A percentile compares a stretch with the other conserved stretches of the same genome.
phyloP scores from a whole-genome alignment of 2,797 vertebrate species.

The Cephalopachus bancanus region DNA sequence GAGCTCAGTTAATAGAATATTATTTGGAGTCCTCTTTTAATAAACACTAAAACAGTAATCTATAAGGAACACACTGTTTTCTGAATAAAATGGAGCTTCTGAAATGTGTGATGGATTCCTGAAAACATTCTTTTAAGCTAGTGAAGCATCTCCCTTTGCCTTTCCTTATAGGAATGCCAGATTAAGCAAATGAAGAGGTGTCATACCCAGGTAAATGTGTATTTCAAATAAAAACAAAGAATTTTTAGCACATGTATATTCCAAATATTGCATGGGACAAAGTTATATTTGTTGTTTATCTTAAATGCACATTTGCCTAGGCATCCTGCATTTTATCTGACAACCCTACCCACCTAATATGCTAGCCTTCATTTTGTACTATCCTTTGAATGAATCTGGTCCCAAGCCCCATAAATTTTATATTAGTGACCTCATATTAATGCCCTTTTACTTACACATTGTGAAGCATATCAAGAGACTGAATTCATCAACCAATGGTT shows the following conservation, averaged over 20 bases:
- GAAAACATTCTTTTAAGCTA: not conserved
- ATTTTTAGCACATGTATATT: not conserved
- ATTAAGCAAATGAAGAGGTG: conserved; percentile 48
- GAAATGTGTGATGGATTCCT: not conserved
- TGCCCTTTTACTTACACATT: not conserved
- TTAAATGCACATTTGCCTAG: conserved; percentile 6
- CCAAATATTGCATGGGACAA: not conserved
- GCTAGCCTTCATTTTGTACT: not conserved
- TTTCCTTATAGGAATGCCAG: not conserved
- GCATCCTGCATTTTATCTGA: not conserved
- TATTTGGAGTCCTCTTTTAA: not conserved
- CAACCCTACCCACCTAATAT: not conserved
- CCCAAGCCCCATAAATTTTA: not conserved
- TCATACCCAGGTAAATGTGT: not conserved
- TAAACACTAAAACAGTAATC: not conserved
- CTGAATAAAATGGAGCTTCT: conserved; percentile 17
- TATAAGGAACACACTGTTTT: conserved; percentile 36
- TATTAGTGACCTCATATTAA: not conserved
- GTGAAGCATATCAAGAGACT: not conserved
- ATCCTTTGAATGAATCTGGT: not conserved
- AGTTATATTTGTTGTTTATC: not conserved
- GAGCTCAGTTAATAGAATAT: conserved; percentile 42
- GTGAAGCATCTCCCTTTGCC: not conserved
- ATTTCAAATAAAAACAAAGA: conserved; percentile 25
- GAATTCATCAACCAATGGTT: not conserved